Percentiles rank a stretch among this genome's conserved stretches.
These are phyloP conservation scores for Marronus borbonicus DNA, from an alignment of 2,888 invertebrate species.

Conservation along the genomic window DNA sequence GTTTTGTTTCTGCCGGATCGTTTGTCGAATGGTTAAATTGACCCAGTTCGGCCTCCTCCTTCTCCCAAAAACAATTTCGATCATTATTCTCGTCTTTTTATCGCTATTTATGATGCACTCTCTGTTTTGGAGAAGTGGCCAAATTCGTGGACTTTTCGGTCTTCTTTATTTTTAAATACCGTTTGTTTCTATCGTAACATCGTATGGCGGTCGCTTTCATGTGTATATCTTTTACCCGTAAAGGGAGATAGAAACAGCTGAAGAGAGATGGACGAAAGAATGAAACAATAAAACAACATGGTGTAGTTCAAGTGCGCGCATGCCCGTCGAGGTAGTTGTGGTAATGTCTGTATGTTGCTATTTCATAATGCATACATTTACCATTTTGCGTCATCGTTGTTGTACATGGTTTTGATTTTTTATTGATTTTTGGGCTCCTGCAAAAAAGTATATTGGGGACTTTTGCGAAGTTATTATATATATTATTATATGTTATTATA, in stretches of 20 bases:
- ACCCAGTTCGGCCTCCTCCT: slow-evolving; percentile 21
- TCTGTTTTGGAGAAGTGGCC: neutral
- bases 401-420: slow-evolving; percentile 8
- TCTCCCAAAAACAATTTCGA: neutral
- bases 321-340: slow-evolving; percentile 20
- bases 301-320: slow-evolving; percentile 16
- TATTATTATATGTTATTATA: too few species aligned
- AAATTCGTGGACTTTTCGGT: neutral
- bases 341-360: slow-evolving; percentile 34
- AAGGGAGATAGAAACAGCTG: neutral
- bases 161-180: neutral
- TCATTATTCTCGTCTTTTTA: neutral
- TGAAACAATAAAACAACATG: slow-evolving; percentile 43
- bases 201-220: slow-evolving; percentile 9
- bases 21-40: slow-evolving; percentile 33
- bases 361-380: slow-evolving; percentile 45
- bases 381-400: slow-evolving; percentile 29
- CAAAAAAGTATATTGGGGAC: neutral
- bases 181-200: slow-evolving; percentile 8
- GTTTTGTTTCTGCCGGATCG: slow-evolving; percentile 36
- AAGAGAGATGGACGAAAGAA: neutral
- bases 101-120: neutral
- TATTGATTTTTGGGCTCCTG: slow-evolving; percentile 15
- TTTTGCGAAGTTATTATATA: too few species aligned
- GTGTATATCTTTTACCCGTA: slow-evolving; percentile 12